Conservation (phyloP, 2,113 vertebrate species). For the Strix aluco region DNA sequence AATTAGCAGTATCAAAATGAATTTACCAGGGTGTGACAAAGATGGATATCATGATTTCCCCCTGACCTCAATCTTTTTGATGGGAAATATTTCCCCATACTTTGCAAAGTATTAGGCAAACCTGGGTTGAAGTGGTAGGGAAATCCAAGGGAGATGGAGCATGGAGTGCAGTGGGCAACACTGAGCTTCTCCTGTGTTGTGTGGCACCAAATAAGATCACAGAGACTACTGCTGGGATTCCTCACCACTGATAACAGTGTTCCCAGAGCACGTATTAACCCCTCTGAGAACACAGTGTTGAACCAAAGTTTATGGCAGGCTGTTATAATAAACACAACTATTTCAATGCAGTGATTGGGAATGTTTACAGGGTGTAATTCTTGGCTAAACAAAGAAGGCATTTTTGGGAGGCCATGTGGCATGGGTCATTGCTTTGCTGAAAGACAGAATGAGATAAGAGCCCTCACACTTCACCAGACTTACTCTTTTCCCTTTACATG, state of each 20-base stretch:
- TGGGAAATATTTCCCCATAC: not conserved
- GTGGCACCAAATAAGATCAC: not conserved
- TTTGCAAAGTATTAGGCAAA: not conserved
- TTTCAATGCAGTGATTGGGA: not conserved
- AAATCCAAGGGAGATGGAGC: not conserved
- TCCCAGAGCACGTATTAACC: not conserved
- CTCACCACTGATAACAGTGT: not conserved
- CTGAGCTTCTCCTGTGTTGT: not conserved
- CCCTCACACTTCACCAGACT: not conserved
- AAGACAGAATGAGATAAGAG: not conserved
- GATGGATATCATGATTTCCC: not conserved
- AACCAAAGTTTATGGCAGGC: not conserved
- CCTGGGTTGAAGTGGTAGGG: not conserved
- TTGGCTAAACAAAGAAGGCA: not conserved
- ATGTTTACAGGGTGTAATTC: not conserved
- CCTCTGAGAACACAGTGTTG: not conserved
- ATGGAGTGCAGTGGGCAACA: not conserved
- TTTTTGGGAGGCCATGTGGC: not conserved
- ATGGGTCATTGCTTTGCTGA: not conserved
- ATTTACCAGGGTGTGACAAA: not conserved
- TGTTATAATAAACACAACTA: not conserved
- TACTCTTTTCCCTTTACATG: not conserved
- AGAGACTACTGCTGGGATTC: not conserved
- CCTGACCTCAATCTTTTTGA: not conserved
- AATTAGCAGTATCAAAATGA: not conserved